phyloP scores from a whole-genome alignment of 2,888 invertebrate genomes.

The Lathronympha strigana region DNA sequence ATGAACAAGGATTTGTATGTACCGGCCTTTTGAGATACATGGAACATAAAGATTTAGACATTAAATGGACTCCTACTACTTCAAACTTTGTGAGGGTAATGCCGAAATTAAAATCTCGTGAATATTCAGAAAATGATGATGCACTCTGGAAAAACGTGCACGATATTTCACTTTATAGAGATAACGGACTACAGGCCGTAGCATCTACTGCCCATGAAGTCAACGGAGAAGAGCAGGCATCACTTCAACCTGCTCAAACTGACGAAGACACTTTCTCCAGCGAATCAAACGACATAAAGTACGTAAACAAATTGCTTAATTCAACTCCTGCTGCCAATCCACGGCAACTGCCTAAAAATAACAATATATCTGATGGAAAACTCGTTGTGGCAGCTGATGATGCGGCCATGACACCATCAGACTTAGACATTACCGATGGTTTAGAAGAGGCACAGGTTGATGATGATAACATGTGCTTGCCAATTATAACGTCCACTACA shows the following conservation, averaged over 20 bases:
- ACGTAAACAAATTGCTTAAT: slow-evolving; percentile 57
- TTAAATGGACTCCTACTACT: slow-evolving; percentile 60
- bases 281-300: slow-evolving; percentile 36
- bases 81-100: slow-evolving; percentile 60
- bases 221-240: slow-evolving; percentile 10
- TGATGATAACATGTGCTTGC: slow-evolving; percentile 53
- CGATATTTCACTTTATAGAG: slow-evolving; percentile 25
- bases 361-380: slow-evolving; percentile 21
- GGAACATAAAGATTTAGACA: slow-evolving; percentile 66
- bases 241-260: background rate
- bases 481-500: slow-evolving; percentile 66
- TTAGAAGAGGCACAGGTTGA: slow-evolving; percentile 20
- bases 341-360: slow-evolving; percentile 69
- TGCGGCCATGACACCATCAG: background rate
- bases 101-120: slow-evolving; percentile 54
- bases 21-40: slow-evolving; percentile 68
- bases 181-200: background rate
- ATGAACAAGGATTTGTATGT: slow-evolving; percentile 60
- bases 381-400: slow-evolving; percentile 27
- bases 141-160: slow-evolving; percentile 52
- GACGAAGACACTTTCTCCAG: background rate
- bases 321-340: slow-evolving; percentile 72
- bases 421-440: background rate
- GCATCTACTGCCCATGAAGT: background rate
- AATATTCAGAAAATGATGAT: slow-evolving; percentile 47